A percentile compares a stretch with the other conserved stretches of the same genome.
Evolutionary conservation across 2,797 vertebrate species (phyloP).

Genomic region (Parauchenoglanis punctatus): DNA sequence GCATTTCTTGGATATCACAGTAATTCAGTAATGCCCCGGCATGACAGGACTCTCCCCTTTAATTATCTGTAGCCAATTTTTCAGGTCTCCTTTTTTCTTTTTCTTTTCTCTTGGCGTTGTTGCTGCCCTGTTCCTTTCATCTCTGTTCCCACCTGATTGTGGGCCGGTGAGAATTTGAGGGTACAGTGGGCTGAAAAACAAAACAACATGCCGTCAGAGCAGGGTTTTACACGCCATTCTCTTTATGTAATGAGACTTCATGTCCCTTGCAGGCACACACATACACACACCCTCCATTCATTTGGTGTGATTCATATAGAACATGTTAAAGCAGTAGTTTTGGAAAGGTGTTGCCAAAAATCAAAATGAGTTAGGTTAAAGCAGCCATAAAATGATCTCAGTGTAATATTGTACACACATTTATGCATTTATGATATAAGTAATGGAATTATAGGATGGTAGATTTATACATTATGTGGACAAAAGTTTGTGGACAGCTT

Average conservation of each 20-base stretch:
- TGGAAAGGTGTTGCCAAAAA: constrained; percentile 20
- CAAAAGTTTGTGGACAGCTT: not conserved
- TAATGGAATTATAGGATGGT: not conserved
- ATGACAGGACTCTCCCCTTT: constrained; percentile 73
- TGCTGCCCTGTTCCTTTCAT: constrained; percentile 62
- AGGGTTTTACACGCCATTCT: constrained; percentile 60
- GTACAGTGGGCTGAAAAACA: constrained; percentile 46
- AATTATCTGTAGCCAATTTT: constrained; percentile 73
- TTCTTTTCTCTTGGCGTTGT: constrained; percentile 45
- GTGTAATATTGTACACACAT: not conserved
- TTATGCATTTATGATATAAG: not conserved
- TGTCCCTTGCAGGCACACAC: constrained; percentile 40
- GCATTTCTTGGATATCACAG: constrained; percentile 72
- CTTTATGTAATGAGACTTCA: constrained; percentile 57
- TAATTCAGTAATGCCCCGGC: constrained; percentile 72
- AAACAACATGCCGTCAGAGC: constrained; percentile 58
- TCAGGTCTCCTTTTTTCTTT: constrained; percentile 42
- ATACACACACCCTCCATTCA: constrained; percentile 41
- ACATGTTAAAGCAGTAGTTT: constrained; percentile 61
- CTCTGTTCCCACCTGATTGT: constrained; percentile 57
- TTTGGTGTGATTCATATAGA: constrained; percentile 64
- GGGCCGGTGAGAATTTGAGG: constrained; percentile 62
- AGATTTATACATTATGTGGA: not conserved
- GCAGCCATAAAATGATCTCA: constrained; percentile 19
- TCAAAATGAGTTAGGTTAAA: constrained; percentile 37